phyloP scores from a whole-genome alignment of 2,113 vertebrate genomes.

The Otus sunia region DNA sequence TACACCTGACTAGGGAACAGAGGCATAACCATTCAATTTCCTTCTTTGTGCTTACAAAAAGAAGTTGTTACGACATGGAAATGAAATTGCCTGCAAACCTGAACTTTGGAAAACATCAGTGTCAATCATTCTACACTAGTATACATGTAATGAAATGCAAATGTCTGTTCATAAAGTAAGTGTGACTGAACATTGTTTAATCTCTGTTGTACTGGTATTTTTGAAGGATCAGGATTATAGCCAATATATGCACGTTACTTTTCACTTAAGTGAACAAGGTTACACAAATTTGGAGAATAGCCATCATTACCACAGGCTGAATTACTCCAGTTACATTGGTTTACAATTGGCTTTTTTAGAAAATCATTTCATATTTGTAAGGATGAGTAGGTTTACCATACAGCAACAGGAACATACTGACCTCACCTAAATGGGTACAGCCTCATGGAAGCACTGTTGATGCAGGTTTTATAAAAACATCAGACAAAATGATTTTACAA shows the following conservation, averaged over 20 bases:
- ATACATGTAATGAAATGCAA: not conserved
- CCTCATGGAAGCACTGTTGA: conserved; percentile 20
- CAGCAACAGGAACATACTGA: not conserved
- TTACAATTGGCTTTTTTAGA: conserved; percentile 26
- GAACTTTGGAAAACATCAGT: not conserved
- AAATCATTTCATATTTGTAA: conserved; percentile 33
- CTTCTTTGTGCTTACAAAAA: not conserved
- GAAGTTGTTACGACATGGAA: not conserved
- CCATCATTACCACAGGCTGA: not conserved
- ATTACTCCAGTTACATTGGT: not conserved
- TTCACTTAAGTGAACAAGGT: conserved; percentile 28
- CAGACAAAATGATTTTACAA: not conserved
- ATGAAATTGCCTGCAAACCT: not conserved
- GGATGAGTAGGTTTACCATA: conserved; percentile 2
- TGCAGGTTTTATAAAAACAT: conserved; percentile 34
- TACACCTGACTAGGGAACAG: not conserved
- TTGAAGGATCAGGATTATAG: conserved; percentile 14
- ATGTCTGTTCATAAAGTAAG: conserved; percentile 15
- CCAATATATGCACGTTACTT: conserved; percentile 9
- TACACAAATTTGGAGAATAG: conserved; percentile 22
- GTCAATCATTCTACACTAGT: not conserved
- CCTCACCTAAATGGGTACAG: not conserved
- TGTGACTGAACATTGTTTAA: conserved; percentile 31
- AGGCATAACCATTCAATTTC: not conserved
- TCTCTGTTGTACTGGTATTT: conserved; percentile 1